Percentiles rank a stretch among this genome's conserved stretches.
phyloP scores from a whole-genome alignment of 2,113 vertebrate species.

The Siniperca chuatsi region DNA sequence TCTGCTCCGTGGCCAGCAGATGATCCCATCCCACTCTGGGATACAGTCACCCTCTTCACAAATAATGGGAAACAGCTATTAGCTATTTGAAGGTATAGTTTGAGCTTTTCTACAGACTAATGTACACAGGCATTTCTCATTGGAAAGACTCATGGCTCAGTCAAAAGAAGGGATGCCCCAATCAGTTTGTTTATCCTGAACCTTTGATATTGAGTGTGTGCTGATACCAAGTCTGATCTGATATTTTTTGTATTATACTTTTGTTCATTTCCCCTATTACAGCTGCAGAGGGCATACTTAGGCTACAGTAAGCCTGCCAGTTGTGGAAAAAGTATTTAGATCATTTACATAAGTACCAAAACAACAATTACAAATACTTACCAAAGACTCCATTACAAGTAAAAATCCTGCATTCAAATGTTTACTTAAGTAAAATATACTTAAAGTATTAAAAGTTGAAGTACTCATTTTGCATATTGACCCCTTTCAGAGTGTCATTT shows the following conservation, averaged over 20 bases:
- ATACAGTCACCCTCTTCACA: slow-evolving; percentile 84
- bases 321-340: neutral
- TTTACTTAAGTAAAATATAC: neutral
- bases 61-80: slow-evolving; percentile 22
- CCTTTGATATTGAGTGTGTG: neutral
- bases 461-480: neutral
- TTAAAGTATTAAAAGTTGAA: neutral
- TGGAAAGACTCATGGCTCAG: neutral
- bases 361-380: neutral
- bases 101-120: neutral
- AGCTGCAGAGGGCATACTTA: neutral
- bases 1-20: slow-evolving; percentile 89
- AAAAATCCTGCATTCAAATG: too few relatives aligned
- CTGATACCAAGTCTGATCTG: neutral
- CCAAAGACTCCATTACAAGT: too few relatives aligned
- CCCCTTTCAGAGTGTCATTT: neutral
- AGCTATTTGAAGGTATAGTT: neutral
- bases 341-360: neutral
- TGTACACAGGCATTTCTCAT: neutral
- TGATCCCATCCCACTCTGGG: slow-evolving; percentile 93
- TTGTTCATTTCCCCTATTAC: neutral
- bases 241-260: neutral
- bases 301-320: neutral
- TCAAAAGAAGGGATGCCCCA: too few relatives aligned
- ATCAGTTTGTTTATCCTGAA: neutral